Evolutionary conservation across 2,113 vertebrate genomes (phyloP), one percentile per base, ranked within the genome.

Genomic region (Indri indri): DNA sequence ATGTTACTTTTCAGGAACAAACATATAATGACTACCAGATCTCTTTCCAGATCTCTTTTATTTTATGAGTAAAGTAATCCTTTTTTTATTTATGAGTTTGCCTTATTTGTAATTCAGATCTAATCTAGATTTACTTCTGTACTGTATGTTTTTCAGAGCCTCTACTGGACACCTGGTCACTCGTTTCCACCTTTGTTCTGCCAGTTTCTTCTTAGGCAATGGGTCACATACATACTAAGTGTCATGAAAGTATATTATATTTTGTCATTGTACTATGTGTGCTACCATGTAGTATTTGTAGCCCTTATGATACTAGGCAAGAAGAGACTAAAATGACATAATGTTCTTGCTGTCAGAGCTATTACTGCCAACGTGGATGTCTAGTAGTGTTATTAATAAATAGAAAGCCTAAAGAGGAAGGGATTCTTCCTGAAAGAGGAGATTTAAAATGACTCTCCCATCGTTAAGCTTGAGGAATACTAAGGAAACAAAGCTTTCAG

Each of bases 71-170:
- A 57, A 80, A 85, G 92, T 92, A 59, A 95, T 97, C 63, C 45
- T 91, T 96, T 93, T 93, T 80, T 97, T 88, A 90, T 92, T 96
- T 96, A 90, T 95, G 83, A 87, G 89, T 97, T 93, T 85, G 65
- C 70, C 85, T 92, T 96, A 96, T 96, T 97, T 95, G 96, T 96
- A 96, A 96, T 94, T 94, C 70, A 76, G n/a, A 54, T 96, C 42
- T 30, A 88, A 76, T 96, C 12, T 90, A 81, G 57, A 94, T 88
- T 95, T 97, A 74, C 88, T 94, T 96, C 77, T 88, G 25, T 97
- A 86, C 65, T 83, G 9, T 95, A 42, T 95, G 84, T 91, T 94
- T 95, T 91, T 92, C 76, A 97, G 85, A 95, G 81, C 74, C 71
- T 95, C 81, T 95, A n/a, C 81, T 96, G 54, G 71, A 97, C 85